Conservation (phyloP, 2,113 vertebrate genomes). For the Hucho hucho region DNA sequence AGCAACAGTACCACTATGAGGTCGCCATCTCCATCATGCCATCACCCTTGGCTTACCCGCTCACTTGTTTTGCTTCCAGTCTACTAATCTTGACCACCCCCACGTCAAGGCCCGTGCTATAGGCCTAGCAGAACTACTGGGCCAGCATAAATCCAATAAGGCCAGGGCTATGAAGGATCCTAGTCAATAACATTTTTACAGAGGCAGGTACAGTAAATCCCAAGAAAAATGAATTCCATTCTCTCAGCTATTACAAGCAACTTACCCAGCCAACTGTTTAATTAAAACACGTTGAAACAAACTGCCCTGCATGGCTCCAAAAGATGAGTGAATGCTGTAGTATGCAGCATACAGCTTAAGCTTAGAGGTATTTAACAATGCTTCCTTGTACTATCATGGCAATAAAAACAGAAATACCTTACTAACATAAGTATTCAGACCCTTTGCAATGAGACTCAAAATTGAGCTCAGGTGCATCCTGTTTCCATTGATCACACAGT, state of each 20-base stretch:
- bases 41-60: constrained; percentile 6
- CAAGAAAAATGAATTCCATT: constrained; percentile 31
- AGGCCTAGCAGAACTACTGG: background rate
- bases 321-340: too few relatives aligned
- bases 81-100: constrained; percentile 4
- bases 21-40: background rate
- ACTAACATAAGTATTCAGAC: too few relatives aligned
- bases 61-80: constrained; percentile 8
- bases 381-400: too few relatives aligned
- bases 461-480: too few relatives aligned
- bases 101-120: background rate
- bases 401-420: too few relatives aligned
- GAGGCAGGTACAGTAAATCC: constrained; percentile 2
- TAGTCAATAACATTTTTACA: too few relatives aligned
- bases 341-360: too few relatives aligned
- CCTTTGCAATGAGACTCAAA: too few relatives aligned
- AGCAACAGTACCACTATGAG: too few relatives aligned
- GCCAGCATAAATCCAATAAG: constrained; percentile 28
- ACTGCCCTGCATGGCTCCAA: too few relatives aligned
- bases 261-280: background rate
- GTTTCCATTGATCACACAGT: too few relatives aligned
- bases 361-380: too few relatives aligned
- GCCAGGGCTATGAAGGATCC: background rate
- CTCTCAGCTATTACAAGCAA: background rate
- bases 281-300: background rate